phyloP scores from a whole-genome alignment of 2,888 invertebrate species.

The Hylaea fasciaria region DNA sequence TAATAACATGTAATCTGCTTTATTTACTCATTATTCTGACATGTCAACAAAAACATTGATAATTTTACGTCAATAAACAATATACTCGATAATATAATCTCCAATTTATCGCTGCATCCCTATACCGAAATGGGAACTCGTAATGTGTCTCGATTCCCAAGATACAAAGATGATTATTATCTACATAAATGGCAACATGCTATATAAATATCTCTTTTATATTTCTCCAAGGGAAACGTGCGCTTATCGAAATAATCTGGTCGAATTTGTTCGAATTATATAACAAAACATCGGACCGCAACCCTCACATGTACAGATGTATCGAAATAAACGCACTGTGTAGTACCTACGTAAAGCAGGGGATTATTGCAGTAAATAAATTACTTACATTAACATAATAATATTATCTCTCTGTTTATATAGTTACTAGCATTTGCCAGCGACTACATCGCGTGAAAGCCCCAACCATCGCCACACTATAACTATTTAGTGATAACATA shows the following conservation, averaged over 20 bases:
- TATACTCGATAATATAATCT: slow-evolving; percentile 17
- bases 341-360: no score
- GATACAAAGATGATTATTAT: slow-evolving; percentile 71
- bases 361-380: no score
- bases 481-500: not conserved
- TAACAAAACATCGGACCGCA: slow-evolving; percentile 63
- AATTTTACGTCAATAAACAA: slow-evolving; percentile 4
- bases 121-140: slow-evolving; percentile 51
- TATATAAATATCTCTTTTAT: slow-evolving; percentile 56
- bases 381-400: no score
- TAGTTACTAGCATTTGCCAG: no score
- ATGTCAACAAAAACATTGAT: slow-evolving; percentile 24
- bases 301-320: no score
- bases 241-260: slow-evolving; percentile 51
- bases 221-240: slow-evolving; percentile 50
- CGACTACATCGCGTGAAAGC: no score
- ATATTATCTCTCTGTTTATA: no score
- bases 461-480: no score
- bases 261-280: slow-evolving; percentile 45
- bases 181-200: slow-evolving; percentile 63
- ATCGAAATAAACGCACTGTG: no score
- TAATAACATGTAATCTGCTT: not conserved
- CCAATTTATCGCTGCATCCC: slow-evolving; percentile 21
- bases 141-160: slow-evolving; percentile 67
- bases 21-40: not conserved